These are phyloP conservation scores for Felis chaus DNA, from an alignment of 2,113 vertebrate species.

Conservation along the genomic window DNA sequence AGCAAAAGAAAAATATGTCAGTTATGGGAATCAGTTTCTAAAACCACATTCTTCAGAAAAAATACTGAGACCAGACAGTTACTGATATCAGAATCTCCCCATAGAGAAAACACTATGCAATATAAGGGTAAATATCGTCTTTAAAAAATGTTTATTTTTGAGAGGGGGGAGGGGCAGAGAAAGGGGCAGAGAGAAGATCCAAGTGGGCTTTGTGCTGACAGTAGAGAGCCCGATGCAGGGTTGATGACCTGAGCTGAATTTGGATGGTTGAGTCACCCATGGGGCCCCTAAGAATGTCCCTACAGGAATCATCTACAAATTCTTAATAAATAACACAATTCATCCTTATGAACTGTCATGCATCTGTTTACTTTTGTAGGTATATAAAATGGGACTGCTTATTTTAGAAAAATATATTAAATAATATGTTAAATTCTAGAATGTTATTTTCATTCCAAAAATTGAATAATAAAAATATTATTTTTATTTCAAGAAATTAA, in stretches of 20 bases:
- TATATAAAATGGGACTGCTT: not conserved
- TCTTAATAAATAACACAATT: not conserved
- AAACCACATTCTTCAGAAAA: not conserved
- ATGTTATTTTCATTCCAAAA: not conserved
- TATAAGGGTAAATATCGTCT: not conserved
- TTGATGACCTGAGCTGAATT: too few species aligned
- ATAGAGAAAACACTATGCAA: not conserved
- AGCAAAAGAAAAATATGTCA: not conserved
- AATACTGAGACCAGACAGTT: not conserved
- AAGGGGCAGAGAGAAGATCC: too few species aligned
- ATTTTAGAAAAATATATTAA: slow-evolving; percentile 10
- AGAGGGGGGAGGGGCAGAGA: too few species aligned
- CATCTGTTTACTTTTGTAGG: not conserved
- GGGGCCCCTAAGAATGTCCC: not conserved
- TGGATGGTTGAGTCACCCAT: too few species aligned
- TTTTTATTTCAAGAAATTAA: slow-evolving; percentile 14
- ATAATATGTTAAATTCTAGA: not conserved
- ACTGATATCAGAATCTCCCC: not conserved
- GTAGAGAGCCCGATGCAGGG: not conserved
- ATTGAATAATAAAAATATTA: not conserved
- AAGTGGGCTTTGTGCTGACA: too few species aligned
- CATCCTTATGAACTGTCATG: not conserved
- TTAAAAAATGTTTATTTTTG: not conserved
- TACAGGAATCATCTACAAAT: not conserved
- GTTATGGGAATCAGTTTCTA: not conserved